Percentiles rank a stretch among this genome's conserved stretches.
phyloP scores from a whole-genome alignment of 2,888 invertebrate species.

The Pollenia angustigena region DNA sequence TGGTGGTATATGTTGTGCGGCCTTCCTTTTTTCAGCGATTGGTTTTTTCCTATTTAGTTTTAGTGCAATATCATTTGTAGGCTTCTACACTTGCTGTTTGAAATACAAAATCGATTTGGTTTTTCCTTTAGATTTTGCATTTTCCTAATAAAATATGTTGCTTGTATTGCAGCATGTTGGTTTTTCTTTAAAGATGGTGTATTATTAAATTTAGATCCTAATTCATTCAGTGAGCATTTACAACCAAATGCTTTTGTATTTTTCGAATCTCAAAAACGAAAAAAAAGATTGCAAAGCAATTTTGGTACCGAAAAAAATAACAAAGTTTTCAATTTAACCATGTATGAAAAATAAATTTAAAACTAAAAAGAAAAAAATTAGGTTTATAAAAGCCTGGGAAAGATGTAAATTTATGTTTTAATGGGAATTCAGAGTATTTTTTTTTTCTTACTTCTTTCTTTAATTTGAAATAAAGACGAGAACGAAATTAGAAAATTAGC shows the following conservation, averaged over 20 bases:
- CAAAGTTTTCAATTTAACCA: constrained; percentile 43
- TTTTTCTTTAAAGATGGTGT: constrained; percentile 52
- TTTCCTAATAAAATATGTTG: constrained; percentile 23
- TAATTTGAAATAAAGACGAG: background rate
- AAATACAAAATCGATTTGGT: constrained; percentile 27
- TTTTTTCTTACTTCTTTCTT: background rate
- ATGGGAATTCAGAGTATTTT: constrained; percentile 47
- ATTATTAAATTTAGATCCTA: constrained; percentile 72
- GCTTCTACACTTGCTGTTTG: constrained; percentile 67
- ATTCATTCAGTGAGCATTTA: constrained; percentile 68
- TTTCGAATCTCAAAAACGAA: constrained; percentile 41
- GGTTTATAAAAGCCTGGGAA: constrained; percentile 64
- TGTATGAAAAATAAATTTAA: constrained; percentile 66
- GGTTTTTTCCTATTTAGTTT: constrained; percentile 3
- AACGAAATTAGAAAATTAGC: background rate
- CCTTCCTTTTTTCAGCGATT: constrained; percentile 33
- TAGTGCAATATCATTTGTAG: constrained; percentile 71
- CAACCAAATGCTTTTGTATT: constrained; percentile 47
- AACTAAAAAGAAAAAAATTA: constrained; percentile 2
- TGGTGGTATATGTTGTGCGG: constrained; percentile 45
- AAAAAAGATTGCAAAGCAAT: constrained; percentile 63
- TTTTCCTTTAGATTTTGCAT: constrained; percentile 3
- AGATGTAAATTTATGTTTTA: constrained; percentile 63
- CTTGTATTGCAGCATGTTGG: constrained; percentile 27
- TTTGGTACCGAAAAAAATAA: constrained; percentile 45